Evolutionary conservation across 2,797 vertebrate genomes (phyloP).

Genomic region (Arctocebus calabarensis): DNA sequence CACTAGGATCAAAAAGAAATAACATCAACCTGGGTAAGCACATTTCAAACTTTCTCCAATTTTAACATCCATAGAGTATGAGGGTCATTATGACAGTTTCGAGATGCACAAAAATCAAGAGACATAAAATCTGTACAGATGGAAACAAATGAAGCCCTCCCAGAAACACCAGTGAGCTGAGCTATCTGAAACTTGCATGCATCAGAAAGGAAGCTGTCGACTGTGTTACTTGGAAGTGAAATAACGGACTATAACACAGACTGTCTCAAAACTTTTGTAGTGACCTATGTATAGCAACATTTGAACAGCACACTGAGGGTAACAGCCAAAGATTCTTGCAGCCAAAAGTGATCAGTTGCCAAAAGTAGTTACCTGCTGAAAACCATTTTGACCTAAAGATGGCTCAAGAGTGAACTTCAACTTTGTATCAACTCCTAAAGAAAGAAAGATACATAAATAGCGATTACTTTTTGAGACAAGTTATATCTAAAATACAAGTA

Average conservation of each 20-base stretch:
- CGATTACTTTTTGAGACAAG: constrained; percentile 39
- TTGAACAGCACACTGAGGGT: background rate
- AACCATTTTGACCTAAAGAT: constrained; percentile 96
- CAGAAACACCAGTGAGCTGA: no score
- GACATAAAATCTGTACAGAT: no score
- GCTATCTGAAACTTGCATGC: no score
- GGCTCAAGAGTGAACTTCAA: constrained; percentile 99
- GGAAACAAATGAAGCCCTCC: no score
- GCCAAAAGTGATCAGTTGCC: background rate
- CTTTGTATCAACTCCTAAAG: constrained; percentile 96
- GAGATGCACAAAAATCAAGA: no score
- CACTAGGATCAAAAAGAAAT: constrained; percentile 90
- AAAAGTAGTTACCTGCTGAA: constrained; percentile 94
- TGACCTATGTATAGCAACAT: background rate
- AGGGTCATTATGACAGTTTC: no score
- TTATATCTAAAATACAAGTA: constrained; percentile 40
- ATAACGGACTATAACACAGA: no score
- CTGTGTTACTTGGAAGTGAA: no score
- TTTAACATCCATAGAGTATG: background rate
- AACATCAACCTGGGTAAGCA: background rate
- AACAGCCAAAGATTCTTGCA: background rate
- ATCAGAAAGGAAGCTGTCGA: no score
- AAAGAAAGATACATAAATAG: constrained; percentile 74
- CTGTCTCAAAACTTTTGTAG: no score
- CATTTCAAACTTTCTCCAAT: background rate